Base-by-base conservation (phyloP, 2,888 invertebrate species). In the Neoitamus cyanurus region DNA sequence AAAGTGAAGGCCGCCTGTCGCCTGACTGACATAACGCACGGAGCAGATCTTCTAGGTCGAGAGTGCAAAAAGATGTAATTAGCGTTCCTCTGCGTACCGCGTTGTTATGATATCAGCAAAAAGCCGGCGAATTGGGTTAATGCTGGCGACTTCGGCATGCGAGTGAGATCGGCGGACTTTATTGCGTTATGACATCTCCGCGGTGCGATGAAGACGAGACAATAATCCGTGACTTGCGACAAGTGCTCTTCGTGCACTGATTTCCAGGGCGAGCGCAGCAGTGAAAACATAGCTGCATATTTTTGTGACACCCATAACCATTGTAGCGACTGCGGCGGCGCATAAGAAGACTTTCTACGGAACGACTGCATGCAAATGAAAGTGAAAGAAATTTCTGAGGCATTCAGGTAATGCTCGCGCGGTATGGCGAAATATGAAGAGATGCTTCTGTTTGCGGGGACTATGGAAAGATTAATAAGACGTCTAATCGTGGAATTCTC, bases 141-240 rank as follows among this genome's bases (percentile, higher is more conserved):
- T 73, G 73, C 31, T 73, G 34, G 15, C 36, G 73, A 34, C 73
- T 73, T n/a, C n/a, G 7, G 31, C 70, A 28, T 31, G 30, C 31
- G 70, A 70, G 28, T 13, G n/a, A 73, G 73, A 73, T 73, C 36
- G 20, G 20, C 37, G 20, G 20, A 73, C 36, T 34, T 73, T 20
- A 7, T 37, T 73, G 36, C 11, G 73, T 73, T 73, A 73, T 20
- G 73, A 73, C 73, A 73, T 36, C 73, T 73, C 20, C 9, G 25
- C 25, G n/a, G 34, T 36, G 25, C 20, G 73, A 73, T 73, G 20
- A 73, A 15, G 15, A 73, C 36, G 73, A 77, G 46, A 77, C 42
- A 77, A 77, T 25, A 77, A 77, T 46, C 77, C 77, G 46, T 77
- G 30, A 77, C 30, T 77, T 20, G 73, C 36, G 77, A 77, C 77